Base-by-base conservation (phyloP, 2,113 vertebrate genomes). In the Tenrec ecaudatus region DNA sequence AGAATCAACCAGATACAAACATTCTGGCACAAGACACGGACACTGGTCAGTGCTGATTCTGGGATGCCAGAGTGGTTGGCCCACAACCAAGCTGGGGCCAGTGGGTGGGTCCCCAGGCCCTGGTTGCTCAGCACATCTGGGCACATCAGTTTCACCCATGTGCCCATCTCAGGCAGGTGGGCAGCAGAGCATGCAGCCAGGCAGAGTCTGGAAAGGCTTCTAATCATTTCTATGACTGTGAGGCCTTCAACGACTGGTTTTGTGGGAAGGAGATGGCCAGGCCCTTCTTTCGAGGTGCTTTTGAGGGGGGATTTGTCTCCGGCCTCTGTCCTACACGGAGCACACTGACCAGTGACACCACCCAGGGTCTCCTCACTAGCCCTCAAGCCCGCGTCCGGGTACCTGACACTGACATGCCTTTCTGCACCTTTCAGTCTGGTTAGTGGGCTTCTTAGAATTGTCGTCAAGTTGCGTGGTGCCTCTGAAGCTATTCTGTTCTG, bases 1-100 rank as follows among this genome's bases (percentile, higher is more conserved):
- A 93, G 95, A 94, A 95, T 89, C 87, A 93, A 75, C 27, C 12
- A 80, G 53, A 60, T 79, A 8, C 0, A 40, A 17, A 53, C 1
- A 0, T 69, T 36, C 80, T 66, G 93, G 76, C 69, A 3, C 53
- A 15, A 36, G 43, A 58, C 4, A 66, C 36, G n/a, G 23, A 16
- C 3, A 57, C 53, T 0, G 14, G 78, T 68, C 15, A 20, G 75
- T 2, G 2, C 5, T 3, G 92, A 60, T 68, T 85, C 64, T 36
- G 3, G 36, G 89, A 68, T 62, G 53, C 40, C 19, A 1, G 36
- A 53, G 58, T 6, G 2, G 9, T 11, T 0, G 7, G 53, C 33
- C 25, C 0, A 5, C 19, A 58, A 20, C 27, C 6, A 43, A 29
- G 60, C 69, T 2, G 25, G 29, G 22, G 20, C 19, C 64, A 5